phyloP scores from a whole-genome alignment of 2,797 vertebrate species.

The Thaleichthys pacificus region DNA sequence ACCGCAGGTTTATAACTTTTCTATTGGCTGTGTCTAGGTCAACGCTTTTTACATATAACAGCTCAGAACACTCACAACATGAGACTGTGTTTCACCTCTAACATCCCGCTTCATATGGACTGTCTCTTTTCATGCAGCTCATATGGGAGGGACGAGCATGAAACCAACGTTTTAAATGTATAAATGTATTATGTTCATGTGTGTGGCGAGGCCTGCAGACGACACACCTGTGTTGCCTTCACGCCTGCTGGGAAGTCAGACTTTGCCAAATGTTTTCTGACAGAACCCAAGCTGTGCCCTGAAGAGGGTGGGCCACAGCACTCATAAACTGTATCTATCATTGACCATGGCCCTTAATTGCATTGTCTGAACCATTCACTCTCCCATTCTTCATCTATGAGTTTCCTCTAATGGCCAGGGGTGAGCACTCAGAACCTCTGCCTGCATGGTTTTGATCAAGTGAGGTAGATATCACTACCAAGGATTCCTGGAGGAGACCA shows the following conservation, averaged over 20 bases:
- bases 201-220: conserved; percentile 15
- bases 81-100: conserved; percentile 8
- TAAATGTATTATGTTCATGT: conserved; percentile 40
- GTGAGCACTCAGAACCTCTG: conserved; percentile 30
- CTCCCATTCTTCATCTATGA: conserved; percentile 15
- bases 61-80: conserved; percentile 5
- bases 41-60: neutral
- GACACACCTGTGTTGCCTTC: conserved; percentile 26
- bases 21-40: neutral
- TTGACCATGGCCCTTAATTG: conserved; percentile 43
- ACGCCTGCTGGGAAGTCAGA: conserved; percentile 33
- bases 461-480: neutral
- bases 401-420: conserved; percentile 20
- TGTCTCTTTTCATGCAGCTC: conserved; percentile 14
- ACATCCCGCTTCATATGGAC: conserved; percentile 18
- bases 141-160: conserved; percentile 28
- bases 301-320: conserved; percentile 25
- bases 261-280: conserved; percentile 46
- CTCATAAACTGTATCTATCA: conserved; percentile 16
- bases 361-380: conserved; percentile 40
- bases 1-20: neutral
- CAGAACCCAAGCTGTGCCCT: conserved; percentile 22
- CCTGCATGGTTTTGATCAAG: conserved; percentile 25
- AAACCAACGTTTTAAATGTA: conserved; percentile 51
- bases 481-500: neutral